Evolutionary conservation across 1,140 invertebrate genomes (phyloP).

Genomic region (Rhagoletis pomonella): DNA sequence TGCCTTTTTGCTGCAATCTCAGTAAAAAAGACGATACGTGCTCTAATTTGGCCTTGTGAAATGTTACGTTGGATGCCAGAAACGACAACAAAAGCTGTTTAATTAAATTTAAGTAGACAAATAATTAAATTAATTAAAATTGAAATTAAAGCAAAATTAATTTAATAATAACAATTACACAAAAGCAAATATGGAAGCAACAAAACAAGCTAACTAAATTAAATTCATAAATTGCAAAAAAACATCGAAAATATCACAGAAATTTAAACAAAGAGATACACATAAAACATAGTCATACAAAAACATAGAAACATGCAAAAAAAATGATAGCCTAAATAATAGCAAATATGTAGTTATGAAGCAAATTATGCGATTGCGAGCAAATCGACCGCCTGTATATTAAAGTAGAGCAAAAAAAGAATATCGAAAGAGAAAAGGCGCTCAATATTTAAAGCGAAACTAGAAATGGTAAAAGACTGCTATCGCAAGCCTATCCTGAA

Average conservation of each 20-base stretch:
- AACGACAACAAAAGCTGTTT: slow-evolving; percentile 74
- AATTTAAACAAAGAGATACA: not conserved
- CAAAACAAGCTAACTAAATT: not conserved
- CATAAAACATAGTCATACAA: slow-evolving; percentile 13
- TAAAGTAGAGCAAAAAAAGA: not conserved
- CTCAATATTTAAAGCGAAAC: not conserved
- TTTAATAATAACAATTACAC: slow-evolving; percentile 48
- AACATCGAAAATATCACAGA: slow-evolving; percentile 46
- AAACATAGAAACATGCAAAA: slow-evolving; percentile 17
- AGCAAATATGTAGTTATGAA: slow-evolving; percentile 2
- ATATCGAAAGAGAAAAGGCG: not conserved
- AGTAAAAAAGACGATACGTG: slow-evolving; percentile 73
- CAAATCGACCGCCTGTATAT: not conserved
- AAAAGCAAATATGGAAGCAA: not conserved
- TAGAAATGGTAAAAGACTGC: too few relatives aligned
- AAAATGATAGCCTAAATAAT: not conserved
- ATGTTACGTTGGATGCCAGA: slow-evolving; percentile 74
- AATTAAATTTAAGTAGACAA: slow-evolving; percentile 74
- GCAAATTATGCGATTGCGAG: not conserved
- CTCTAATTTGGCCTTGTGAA: slow-evolving; percentile 74
- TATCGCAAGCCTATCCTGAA: too few relatives aligned
- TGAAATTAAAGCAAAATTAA: slow-evolving; percentile 61
- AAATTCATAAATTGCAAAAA: slow-evolving; percentile 27
- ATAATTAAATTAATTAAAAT: slow-evolving; percentile 60
- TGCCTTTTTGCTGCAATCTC: slow-evolving; percentile 44